Evolutionary conservation across 2,797 vertebrate species (phyloP).

Genomic region (Neosilurus hyrtlii): DNA sequence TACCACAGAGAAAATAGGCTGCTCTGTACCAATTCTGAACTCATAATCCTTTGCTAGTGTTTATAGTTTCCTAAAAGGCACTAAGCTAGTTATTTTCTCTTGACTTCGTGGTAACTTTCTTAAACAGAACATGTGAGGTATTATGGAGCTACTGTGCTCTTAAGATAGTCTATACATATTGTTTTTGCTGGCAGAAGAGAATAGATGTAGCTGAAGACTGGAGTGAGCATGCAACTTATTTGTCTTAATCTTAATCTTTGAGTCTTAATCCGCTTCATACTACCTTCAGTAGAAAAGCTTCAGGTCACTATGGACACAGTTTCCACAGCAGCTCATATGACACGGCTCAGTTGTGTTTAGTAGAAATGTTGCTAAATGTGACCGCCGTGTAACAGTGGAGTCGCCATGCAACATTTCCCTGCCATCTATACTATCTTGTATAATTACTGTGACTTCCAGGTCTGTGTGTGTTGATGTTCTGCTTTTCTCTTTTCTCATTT

Average conservation of each 20-base stretch:
- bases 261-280: not conserved
- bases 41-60: conserved; percentile 22
- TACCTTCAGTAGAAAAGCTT: not conserved
- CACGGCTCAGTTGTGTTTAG: not conserved
- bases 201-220: not conserved
- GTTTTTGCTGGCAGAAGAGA: conserved; percentile 12
- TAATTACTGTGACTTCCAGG: not conserved
- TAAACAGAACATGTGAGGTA: conserved; percentile 22
- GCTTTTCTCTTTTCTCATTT: conserved; percentile 3
- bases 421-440: not conserved
- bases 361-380: not conserved
- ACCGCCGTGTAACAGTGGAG: not conserved
- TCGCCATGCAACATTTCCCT: not conserved
- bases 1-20: conserved; percentile 27
- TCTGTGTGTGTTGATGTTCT: not conserved
- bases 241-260: conserved; percentile 1
- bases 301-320: conserved; percentile 22
- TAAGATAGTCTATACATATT: not conserved
- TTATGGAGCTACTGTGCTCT: not conserved
- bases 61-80: conserved; percentile 10
- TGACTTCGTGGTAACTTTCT: conserved; percentile 41
- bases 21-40: not conserved
- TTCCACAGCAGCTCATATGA: conserved; percentile 27
- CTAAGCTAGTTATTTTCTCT: not conserved
- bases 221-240: not conserved